Conservation (phyloP, 2,113 vertebrate species). For the Cercopithecus mona region DNA sequence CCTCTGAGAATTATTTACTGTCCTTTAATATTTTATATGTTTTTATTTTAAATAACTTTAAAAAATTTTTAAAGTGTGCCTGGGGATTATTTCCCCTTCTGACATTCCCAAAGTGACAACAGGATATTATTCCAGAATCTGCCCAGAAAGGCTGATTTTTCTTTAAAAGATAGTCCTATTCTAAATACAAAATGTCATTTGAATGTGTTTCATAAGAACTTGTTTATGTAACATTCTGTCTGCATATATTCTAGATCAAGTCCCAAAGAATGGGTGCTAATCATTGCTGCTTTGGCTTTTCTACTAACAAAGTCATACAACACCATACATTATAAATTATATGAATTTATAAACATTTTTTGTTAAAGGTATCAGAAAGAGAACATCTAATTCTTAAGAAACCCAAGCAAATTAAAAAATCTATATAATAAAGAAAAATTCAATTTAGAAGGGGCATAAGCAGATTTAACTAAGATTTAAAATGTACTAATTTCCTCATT, state of each 20-base stretch:
- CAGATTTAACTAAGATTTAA: conserved; percentile 83
- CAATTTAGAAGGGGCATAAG: conserved; percentile 77
- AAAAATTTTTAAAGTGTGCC: conserved; percentile 55
- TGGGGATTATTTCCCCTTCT: conserved; percentile 39
- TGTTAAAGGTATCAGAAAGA: conserved; percentile 72
- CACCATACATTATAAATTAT: conserved; percentile 79
- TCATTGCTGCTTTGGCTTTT: conserved; percentile 55
- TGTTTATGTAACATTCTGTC: conserved; percentile 51
- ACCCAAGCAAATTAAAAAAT: conserved; percentile 78
- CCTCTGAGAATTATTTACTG: conserved; percentile 30
- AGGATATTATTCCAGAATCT: conserved; percentile 37
- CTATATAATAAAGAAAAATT: conserved; percentile 80
- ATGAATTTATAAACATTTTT: conserved; percentile 85
- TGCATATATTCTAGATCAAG: conserved; percentile 12
- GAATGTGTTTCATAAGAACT: conserved; percentile 58
- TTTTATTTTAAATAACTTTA: not conserved
- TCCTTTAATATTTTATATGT: conserved; percentile 11
- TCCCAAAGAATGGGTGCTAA: conserved; percentile 54
- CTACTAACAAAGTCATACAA: conserved; percentile 79
- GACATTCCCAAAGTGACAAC: conserved; percentile 24
- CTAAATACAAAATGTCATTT: conserved; percentile 32
- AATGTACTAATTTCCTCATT: conserved; percentile 79
- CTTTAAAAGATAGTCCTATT: conserved; percentile 55
- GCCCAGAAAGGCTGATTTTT: conserved; percentile 44
- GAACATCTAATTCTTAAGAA: conserved; percentile 78